Conservation (phyloP, 2,113 vertebrate species). For the Ammospiza nelsoni region DNA sequence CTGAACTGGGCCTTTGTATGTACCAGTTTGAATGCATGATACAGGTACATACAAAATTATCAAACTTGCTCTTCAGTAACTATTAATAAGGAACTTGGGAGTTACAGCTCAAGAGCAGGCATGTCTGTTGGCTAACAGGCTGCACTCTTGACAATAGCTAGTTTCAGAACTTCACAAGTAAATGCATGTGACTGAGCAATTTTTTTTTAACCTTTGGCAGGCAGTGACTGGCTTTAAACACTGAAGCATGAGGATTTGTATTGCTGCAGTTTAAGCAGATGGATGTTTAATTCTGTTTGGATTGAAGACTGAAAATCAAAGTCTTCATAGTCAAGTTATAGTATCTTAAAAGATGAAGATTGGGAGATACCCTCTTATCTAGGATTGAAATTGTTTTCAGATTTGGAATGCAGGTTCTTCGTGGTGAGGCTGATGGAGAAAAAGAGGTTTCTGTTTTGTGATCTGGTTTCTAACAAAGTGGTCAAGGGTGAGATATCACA, state of each 20-base stretch:
- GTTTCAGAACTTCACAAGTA: neutral
- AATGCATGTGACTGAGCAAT: neutral
- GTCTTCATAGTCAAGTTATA: neutral
- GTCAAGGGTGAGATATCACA: neutral
- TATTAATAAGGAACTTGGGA: neutral
- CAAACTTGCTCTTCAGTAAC: neutral
- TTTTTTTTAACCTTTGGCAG: neutral
- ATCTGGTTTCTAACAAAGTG: neutral
- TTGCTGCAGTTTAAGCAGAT: neutral
- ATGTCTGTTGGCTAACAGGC: neutral
- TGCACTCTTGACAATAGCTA: neutral
- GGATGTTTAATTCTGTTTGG: neutral
- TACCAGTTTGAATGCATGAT: constrained; percentile 99
- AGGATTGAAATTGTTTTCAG: neutral
- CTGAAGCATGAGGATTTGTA: neutral
- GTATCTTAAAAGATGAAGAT: neutral
- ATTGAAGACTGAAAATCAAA: neutral
- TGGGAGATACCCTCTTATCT: neutral
- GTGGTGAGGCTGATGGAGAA: neutral
- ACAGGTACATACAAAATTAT: constrained; percentile 81
- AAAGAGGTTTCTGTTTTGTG: neutral
- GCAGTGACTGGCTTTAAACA: neutral
- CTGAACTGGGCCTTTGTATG: constrained; percentile 98
- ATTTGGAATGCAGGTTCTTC: neutral
- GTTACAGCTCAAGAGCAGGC: neutral